Evolutionary conservation across 1,140 invertebrate species (phyloP).

Genomic region (Euglossa dilemma): DNA sequence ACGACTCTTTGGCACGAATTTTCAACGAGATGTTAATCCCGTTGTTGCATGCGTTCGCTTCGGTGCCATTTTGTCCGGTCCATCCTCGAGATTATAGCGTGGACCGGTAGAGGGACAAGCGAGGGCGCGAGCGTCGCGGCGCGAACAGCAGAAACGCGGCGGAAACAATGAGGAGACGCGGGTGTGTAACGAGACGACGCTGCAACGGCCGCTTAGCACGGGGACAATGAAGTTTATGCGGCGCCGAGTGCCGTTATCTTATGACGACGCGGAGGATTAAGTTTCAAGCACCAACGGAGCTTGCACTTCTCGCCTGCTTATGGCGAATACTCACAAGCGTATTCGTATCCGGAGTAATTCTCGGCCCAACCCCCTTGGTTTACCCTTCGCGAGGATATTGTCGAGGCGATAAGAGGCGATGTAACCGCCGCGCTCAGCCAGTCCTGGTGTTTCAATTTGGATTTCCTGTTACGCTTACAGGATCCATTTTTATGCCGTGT

Average conservation of each 20-base stretch:
- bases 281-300: conserved; percentile 60
- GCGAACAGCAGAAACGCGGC: conserved; percentile 1
- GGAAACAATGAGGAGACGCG: conserved; percentile 45
- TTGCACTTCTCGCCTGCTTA: conserved; percentile 57
- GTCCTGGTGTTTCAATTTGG: background rate
- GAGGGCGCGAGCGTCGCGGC: background rate
- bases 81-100: background rate
- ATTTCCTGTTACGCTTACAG: background rate
- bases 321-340: conserved; percentile 39
- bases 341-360: conserved; percentile 35
- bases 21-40: too few relatives aligned
- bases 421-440: background rate
- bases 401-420: conserved; percentile 21
- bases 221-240: conserved; percentile 67
- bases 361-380: background rate
- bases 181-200: conserved; percentile 49
- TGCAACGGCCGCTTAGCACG: conserved; percentile 49
- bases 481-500: too few relatives aligned
- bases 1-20: too few relatives aligned
- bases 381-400: conserved; percentile 11
- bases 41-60: too few relatives aligned
- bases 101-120: background rate
- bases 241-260: conserved; percentile 66
- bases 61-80: background rate
- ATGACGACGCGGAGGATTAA: conserved; percentile 66